Conservation (phyloP, 2,797 vertebrate genomes). For the Hydrolagus colliei region DNA sequence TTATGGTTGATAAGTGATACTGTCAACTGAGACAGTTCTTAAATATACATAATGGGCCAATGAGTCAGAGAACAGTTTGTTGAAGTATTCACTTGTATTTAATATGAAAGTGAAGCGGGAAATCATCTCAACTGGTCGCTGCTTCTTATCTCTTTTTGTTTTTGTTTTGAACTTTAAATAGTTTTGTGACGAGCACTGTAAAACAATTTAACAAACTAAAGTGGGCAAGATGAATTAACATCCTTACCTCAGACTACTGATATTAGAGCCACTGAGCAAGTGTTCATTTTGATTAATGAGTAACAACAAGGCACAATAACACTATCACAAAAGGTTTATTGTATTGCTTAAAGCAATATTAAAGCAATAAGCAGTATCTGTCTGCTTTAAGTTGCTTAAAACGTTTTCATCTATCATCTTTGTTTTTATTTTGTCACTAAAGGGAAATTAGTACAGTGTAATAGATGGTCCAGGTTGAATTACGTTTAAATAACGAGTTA, state of each 20-base stretch:
- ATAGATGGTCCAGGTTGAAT: neutral
- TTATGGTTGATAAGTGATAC: neutral
- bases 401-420: neutral
- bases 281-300: neutral
- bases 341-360: neutral
- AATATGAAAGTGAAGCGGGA: too few relatives aligned
- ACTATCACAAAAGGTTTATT: neutral
- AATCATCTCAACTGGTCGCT: neutral
- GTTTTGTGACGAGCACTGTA: neutral
- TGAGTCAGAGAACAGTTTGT: neutral
- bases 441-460: neutral
- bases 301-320: neutral
- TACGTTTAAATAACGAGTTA: neutral
- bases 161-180: neutral
- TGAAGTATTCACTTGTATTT: neutral
- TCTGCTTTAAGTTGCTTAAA: neutral
- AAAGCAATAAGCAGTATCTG: neutral
- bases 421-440: neutral
- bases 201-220: neutral
- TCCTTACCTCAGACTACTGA: neutral
- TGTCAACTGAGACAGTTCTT: neutral
- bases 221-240: neutral
- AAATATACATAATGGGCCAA: neutral
- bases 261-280: neutral
- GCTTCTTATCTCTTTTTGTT: neutral